These are phyloP conservation scores for Panulirus ornatus DNA, from an alignment of 1,140 invertebrate species.

Conservation along the genomic window DNA sequence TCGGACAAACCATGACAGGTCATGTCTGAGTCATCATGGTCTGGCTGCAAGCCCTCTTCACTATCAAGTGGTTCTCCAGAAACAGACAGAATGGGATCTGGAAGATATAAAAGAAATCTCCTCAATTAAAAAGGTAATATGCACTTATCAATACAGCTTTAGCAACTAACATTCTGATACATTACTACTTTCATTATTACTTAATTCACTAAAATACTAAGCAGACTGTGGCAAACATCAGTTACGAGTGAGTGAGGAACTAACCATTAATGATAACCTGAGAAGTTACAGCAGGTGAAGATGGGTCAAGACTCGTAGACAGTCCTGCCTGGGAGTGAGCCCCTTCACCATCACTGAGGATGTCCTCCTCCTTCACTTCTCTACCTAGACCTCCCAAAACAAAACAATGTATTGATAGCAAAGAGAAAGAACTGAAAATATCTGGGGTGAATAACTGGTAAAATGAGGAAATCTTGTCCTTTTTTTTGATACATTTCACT, in stretches of 20 bases:
- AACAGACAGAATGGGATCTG: conserved; percentile 62
- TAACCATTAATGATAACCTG: conserved; percentile 60
- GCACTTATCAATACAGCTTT: too few relatives aligned
- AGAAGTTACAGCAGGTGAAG: conserved; percentile 46
- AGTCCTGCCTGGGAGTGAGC: conserved; percentile 32
- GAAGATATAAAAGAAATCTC: background rate
- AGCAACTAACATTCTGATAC: too few relatives aligned
- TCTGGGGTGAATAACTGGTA: too few relatives aligned
- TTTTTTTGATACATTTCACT: too few relatives aligned
- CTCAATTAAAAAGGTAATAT: background rate
- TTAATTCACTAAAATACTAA: too few relatives aligned
- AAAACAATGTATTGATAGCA: background rate
- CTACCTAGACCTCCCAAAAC: conserved; percentile 1
- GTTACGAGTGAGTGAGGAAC: too few relatives aligned
- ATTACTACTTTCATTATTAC: too few relatives aligned
- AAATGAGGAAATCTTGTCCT: too few relatives aligned
- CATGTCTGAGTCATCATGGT: conserved; percentile 56
- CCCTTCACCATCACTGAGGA: conserved; percentile 55
- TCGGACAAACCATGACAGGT: conserved; percentile 15
- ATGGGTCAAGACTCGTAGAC: conserved; percentile 38
- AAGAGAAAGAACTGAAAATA: too few relatives aligned
- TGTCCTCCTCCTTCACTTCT: conserved; percentile 56
- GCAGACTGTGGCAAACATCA: too few relatives aligned
- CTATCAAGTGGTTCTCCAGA: conserved; percentile 53
- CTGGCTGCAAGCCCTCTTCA: conserved; percentile 51